Evolutionary conservation across 2,888 invertebrate species (phyloP), one percentile per base, ranked within the genome.

Genomic region (Agrochola lota): DNA sequence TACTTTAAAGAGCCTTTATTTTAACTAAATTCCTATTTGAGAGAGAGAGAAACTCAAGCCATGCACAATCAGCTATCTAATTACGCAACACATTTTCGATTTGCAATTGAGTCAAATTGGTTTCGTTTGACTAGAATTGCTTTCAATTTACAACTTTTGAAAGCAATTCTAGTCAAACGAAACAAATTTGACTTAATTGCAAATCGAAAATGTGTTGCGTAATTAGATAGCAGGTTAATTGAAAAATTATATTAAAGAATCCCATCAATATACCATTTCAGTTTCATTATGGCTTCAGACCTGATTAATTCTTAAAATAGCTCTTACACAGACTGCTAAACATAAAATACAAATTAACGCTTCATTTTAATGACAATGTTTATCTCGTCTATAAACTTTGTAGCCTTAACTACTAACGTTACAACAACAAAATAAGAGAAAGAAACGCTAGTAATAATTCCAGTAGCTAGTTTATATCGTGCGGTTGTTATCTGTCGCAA

Each of bases 381-480:
- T 70, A 83, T 74, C 46, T 63, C 7, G 4, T 11, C 30, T 2
- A 64, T 82, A 63, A 71, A 63, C 62, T 49, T 30, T 69, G 55
- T n/a, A 67, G 15, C 2, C 12, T 43, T 1, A 5, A 17, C 40
- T 52, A 46, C 15, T 35, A 62, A 72, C 49, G 30, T 55, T 23
- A 17, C 40, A 69, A 43, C 2, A 71, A 23, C 20, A 49, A 69
- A 71, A 74, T 68, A 74, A 60, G 55, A 71, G 63, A 66, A 66
- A 59, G 55, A 82, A 75, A 79, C 3, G 9, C 23, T 12, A 57
- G 76, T 63, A 66, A 79, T 74, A 74, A 85, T 76, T 79, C 83
- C 86, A 83, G 85, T 77, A 85, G 85, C 85, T 20, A 63, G 71
- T 77, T 78, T 78, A 80, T 72, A 70, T 77, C 71, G 55, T 62